Evolutionary conservation across 2,888 invertebrate species (phyloP), one percentile per base, ranked within the genome.

Genomic region (Physocephala rufipes): DNA sequence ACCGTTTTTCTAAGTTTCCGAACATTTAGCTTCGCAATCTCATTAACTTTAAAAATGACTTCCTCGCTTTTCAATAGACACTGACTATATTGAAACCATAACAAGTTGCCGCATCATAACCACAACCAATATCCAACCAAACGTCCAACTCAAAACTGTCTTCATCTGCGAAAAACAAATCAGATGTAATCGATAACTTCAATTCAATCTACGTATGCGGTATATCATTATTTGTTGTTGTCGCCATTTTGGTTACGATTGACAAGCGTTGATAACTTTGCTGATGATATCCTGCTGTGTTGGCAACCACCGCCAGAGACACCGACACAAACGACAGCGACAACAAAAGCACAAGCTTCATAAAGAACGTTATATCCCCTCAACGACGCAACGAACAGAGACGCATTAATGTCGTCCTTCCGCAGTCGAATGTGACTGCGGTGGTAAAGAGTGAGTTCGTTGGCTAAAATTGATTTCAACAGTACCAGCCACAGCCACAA

Each of bases 381-480:
- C 36, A 36, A 36, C 36, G 4, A 55, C 55, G 26, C 24, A n/a
- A n/a, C n/a, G n/a, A n/a, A n/a, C n/a, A 55, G 24, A 55, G 26
- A 1, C 21, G 26, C 13, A n/a, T 24, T 24, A n/a, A 19, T n/a
- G 36, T 9, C 36, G 36, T 36, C 36, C 36, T 4, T 36, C 36
- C 36, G 36, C 36, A 36, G 9, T 7, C 36, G 55, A 66, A 66
- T 66, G 53, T 53, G 53, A 36, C 4, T 36, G 7, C 26, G 55
- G 62, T 49, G 36, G 36, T 36, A 7, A 9, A 36, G 36, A 7
- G 36, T 36, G 36, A 7, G 36, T 36, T 36, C 15, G 26, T 16
- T 61, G 49, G 68, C 51, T 73, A 16, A 28, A 77, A 76, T 77
- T 76, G 77, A 77, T 76, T 76, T 76, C 76, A 61, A 24, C 68